Conservation (phyloP, 1,140 invertebrate genomes). For the Babylonia areolata region DNA sequence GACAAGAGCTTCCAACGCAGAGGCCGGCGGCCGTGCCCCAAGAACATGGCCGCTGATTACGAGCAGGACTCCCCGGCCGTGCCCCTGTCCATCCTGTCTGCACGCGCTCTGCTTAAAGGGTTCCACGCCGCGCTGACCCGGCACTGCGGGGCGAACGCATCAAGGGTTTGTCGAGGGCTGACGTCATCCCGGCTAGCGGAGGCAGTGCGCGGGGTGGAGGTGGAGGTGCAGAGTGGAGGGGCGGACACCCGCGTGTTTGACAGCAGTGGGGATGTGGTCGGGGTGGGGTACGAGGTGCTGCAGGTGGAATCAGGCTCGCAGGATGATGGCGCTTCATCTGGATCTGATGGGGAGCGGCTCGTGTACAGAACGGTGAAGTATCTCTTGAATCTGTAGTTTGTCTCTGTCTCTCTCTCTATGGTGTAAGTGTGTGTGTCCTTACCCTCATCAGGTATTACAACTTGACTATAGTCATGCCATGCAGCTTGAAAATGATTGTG, state of each 20-base stretch:
- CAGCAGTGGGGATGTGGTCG: slow-evolving; percentile 14
- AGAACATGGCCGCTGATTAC: not conserved
- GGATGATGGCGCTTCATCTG: not conserved
- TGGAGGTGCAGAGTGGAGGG: slow-evolving; percentile 5
- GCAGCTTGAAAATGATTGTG: too few relatives aligned
- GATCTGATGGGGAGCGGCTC: not conserved
- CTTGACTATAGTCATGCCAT: too few relatives aligned
- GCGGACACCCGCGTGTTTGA: slow-evolving; percentile 1
- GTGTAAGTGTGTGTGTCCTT: not conserved
- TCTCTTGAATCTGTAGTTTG: not conserved
- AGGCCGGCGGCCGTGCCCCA: not conserved
- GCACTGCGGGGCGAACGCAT: not conserved
- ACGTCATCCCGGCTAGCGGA: not conserved
- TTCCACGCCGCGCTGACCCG: not conserved
- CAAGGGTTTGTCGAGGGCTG: not conserved
- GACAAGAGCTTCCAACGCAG: slow-evolving; percentile 21
- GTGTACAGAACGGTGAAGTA: not conserved
- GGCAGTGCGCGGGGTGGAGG: not conserved
- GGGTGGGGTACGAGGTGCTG: slow-evolving; percentile 16
- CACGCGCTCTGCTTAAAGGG: not conserved
- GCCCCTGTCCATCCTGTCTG: not conserved
- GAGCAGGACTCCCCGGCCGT: not conserved
- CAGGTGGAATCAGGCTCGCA: not conserved
- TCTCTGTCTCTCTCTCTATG: not conserved
- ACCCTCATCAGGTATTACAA: too few relatives aligned